A percentile compares a stretch with the other conserved stretches of the same genome.
Conservation (phyloP, 2,888 invertebrate species). For the Leistus spinibarbis region DNA sequence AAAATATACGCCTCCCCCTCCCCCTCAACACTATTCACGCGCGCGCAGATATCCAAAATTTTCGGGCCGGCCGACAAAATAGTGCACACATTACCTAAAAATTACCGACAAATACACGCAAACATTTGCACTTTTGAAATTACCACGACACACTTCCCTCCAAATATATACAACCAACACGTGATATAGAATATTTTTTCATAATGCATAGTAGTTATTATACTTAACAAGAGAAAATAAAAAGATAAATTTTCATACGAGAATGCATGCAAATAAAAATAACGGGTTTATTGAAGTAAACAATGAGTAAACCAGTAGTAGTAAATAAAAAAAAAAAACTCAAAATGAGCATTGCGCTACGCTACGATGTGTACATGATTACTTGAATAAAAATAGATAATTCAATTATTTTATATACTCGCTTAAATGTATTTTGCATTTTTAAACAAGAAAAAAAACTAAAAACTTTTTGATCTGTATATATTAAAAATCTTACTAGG, state of each 20-base stretch:
- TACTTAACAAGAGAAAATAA: constrained; percentile 40
- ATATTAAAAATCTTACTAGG: constrained; percentile 44
- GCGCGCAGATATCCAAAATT: background rate
- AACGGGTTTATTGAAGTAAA: background rate
- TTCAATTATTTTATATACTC: constrained; percentile 60
- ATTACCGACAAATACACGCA: background rate
- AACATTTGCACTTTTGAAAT: background rate
- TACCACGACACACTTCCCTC: constrained; percentile 36
- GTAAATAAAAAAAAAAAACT: constrained; percentile 10
- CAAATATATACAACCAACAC: constrained; percentile 47
- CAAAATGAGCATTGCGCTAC: constrained; percentile 47
- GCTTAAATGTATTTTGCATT: constrained; percentile 58
- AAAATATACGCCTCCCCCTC: background rate
- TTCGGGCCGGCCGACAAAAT: background rate
- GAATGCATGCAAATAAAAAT: background rate
- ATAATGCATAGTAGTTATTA: constrained; percentile 47
- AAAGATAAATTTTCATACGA: background rate
- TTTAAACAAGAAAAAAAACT: constrained; percentile 44
- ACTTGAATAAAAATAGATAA: constrained; percentile 53
- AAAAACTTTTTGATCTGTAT: constrained; percentile 52
- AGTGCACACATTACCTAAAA: background rate
- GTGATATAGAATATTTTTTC: constrained; percentile 56
- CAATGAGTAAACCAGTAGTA: constrained; percentile 14
- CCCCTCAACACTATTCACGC: background rate
- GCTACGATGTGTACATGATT: constrained; percentile 59